Evolutionary conservation across 2,113 vertebrate species (phyloP).

Genomic region (Sceloporus tristichus): DNA sequence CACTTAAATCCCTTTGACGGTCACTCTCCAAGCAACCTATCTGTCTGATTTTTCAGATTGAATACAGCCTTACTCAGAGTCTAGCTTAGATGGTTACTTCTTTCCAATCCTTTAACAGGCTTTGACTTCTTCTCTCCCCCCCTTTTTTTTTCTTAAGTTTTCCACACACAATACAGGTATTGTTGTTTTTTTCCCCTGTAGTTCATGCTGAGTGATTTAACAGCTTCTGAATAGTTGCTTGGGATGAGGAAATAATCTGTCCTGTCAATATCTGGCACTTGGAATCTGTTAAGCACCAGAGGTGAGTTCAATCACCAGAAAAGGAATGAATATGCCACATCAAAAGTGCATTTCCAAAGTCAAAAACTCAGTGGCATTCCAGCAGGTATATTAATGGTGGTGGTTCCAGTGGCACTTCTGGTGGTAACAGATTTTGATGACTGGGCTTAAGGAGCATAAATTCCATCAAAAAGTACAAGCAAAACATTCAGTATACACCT

Average conservation of each 20-base stretch:
- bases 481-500: background rate
- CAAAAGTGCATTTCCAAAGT: background rate
- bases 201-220: background rate
- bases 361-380: background rate
- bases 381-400: background rate
- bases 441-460: background rate
- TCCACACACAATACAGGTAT: background rate
- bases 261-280: slow-evolving; percentile 2
- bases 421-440: background rate
- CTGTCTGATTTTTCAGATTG: slow-evolving; percentile 36
- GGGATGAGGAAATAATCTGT: background rate
- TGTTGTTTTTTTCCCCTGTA: background rate
- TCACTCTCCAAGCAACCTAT: slow-evolving; percentile 25
- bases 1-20: slow-evolving; percentile 33
- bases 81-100: slow-evolving; percentile 26
- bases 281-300: slow-evolving; percentile 10
- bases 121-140: background rate
- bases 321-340: background rate
- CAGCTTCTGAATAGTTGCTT: background rate
- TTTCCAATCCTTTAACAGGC: slow-evolving; percentile 10
- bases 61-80: slow-evolving; percentile 2
- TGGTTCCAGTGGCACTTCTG: background rate
- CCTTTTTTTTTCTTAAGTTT: slow-evolving; percentile 14
- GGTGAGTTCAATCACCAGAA: background rate
- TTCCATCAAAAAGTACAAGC: background rate